Evolutionary conservation across 2,113 vertebrate species (phyloP).

Genomic region (Anarrhichthys ocellatus): DNA sequence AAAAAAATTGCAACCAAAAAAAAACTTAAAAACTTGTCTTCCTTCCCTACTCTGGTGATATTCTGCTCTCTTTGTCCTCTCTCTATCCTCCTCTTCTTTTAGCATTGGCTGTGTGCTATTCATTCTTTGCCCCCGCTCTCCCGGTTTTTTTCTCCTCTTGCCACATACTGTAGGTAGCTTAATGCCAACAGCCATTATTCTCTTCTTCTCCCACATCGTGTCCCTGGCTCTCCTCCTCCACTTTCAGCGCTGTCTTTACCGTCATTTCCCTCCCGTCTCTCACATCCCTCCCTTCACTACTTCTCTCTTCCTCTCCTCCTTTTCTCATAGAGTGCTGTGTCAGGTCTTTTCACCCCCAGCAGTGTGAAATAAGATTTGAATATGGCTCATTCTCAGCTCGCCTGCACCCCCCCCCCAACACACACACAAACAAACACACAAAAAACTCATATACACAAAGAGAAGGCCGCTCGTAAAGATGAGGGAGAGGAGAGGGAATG

Average conservation of each 20-base stretch:
- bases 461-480: constrained; percentile 56
- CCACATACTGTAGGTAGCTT: constrained; percentile 54
- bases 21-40: constrained; percentile 22
- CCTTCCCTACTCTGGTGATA: background rate
- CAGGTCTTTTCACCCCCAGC: constrained; percentile 77
- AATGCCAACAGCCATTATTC: constrained; percentile 63
- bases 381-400: constrained; percentile 63
- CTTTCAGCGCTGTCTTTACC: constrained; percentile 51
- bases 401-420: background rate
- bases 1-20: constrained; percentile 29
- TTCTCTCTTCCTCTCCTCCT: constrained; percentile 47
- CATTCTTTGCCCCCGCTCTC: constrained; percentile 23
- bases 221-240: constrained; percentile 64
- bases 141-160: constrained; percentile 19
- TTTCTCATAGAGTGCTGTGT: constrained; percentile 70
- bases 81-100: constrained; percentile 13
- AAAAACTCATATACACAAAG: constrained; percentile 6
- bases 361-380: constrained; percentile 80
- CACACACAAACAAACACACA: background rate
- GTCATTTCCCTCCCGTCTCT: constrained; percentile 55
- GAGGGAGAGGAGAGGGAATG: constrained; percentile 3
- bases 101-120: constrained; percentile 25
- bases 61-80: constrained; percentile 22
- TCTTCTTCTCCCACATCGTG: constrained; percentile 55
- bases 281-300: constrained; percentile 30